A percentile compares a stretch with the other conserved stretches of the same genome.
These are phyloP conservation scores for Oncorhynchus kisutch DNA, from an alignment of 2,113 vertebrate genomes.

Conservation along the genomic window DNA sequence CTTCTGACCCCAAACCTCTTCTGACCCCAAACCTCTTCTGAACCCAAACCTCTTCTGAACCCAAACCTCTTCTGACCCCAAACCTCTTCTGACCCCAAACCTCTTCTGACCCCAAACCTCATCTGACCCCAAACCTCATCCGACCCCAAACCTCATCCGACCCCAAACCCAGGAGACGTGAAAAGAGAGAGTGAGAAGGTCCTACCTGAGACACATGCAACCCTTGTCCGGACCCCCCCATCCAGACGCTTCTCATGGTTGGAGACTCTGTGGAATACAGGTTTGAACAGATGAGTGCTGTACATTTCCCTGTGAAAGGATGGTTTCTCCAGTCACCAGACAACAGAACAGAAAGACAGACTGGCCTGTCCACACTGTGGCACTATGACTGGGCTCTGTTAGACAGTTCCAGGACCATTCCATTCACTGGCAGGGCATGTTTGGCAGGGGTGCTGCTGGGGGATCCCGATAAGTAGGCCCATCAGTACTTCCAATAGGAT, in stretches of 20 bases:
- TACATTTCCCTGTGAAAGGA: constrained; percentile 49
- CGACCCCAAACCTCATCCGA: too few species aligned
- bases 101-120: background rate
- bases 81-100: background rate
- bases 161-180: background rate
- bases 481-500: constrained; percentile 23
- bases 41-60: background rate
- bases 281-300: constrained; percentile 63
- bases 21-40: too few species aligned
- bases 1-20: too few species aligned
- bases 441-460: background rate
- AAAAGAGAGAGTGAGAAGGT: background rate
- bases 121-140: too few species aligned
- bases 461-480: background rate
- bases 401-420: constrained; percentile 24
- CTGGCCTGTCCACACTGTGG: constrained; percentile 21
- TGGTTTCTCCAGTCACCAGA: background rate
- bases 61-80: background rate
- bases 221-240: constrained; percentile 84
- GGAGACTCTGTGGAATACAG: constrained; percentile 84
- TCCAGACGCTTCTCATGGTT: constrained; percentile 91
- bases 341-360: background rate
- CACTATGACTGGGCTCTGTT: constrained; percentile 8
- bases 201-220: constrained; percentile 95
- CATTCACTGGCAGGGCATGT: constrained; percentile 9